Conservation (phyloP, 2,797 vertebrate species). For the Coluber constrictor region DNA sequence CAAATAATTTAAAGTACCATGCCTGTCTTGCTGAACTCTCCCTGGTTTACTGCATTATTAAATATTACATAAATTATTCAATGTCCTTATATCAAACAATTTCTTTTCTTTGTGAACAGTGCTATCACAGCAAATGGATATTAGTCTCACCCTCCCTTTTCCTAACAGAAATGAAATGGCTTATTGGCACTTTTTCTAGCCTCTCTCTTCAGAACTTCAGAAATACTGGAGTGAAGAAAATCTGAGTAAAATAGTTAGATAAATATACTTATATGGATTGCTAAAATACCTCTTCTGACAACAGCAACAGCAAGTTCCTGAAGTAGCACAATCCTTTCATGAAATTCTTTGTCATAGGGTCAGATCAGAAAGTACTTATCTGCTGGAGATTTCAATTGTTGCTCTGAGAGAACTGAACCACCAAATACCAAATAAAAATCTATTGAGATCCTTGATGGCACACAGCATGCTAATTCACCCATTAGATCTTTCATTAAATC, state of each 20-base stretch:
- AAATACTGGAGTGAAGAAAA: background rate
- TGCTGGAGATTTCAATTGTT: rapidly evolving
- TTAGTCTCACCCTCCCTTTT: slow-evolving; percentile 41
- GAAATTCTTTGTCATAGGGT: background rate
- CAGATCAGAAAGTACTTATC: background rate
- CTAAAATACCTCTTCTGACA: background rate
- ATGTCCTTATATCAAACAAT: slow-evolving; percentile 74
- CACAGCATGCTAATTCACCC: background rate
- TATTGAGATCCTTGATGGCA: background rate
- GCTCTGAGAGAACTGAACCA: background rate
- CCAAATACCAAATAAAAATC: background rate
- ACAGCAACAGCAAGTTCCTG: background rate
- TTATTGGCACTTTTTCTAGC: background rate
- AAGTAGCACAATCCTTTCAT: rapidly evolving
- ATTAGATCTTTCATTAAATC: background rate
- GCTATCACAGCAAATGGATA: slow-evolving; percentile 65
- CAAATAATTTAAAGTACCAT: slow-evolving; percentile 68
- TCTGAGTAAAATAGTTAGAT: slow-evolving; percentile 16
- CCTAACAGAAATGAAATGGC: slow-evolving; percentile 31
- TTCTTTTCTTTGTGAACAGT: slow-evolving; percentile 77
- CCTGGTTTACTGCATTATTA: slow-evolving; percentile 85
- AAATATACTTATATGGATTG: slow-evolving; percentile 31
- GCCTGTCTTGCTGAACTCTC: slow-evolving; percentile 74
- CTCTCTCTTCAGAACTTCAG: slow-evolving; percentile 16
- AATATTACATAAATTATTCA: slow-evolving; percentile 86